A percentile compares a stretch with the other conserved stretches of the same genome.
phyloP scores from a whole-genome alignment of 2,888 invertebrate species.

The Tricholauxania praeusta region DNA sequence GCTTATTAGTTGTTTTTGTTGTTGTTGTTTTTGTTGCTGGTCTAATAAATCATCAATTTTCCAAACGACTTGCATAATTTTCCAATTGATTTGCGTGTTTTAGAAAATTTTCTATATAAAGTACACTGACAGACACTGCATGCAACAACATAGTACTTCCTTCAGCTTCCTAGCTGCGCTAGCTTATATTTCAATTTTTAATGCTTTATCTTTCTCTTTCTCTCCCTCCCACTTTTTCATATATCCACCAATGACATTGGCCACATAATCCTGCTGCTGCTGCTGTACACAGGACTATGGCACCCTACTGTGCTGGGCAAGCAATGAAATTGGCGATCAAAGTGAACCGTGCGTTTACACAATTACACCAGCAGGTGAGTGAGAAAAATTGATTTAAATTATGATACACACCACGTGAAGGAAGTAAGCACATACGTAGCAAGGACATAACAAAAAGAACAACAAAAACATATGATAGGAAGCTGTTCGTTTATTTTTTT shows the following conservation, averaged over 20 bases:
- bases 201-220: constrained; percentile 19
- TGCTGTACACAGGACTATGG: constrained; percentile 74
- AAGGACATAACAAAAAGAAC: neutral
- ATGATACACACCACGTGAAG: constrained; percentile 4
- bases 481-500: too few species aligned
- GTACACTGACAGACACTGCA: too few species aligned
- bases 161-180: neutral
- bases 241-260: constrained; percentile 1
- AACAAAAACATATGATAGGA: too few species aligned
- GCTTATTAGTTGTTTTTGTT: constrained; percentile 19
- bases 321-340: constrained; percentile 79
- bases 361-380: constrained; percentile 79
- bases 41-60: constrained; percentile 49
- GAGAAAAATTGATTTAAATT: constrained; percentile 4
- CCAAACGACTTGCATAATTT: constrained; percentile 59
- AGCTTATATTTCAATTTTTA: constrained; percentile 1
- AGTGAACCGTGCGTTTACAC: constrained; percentile 80
- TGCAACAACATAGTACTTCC: neutral
- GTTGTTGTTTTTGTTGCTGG: constrained; percentile 17
- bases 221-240: neutral
- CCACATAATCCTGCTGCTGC: neutral
- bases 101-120: constrained; percentile 48
- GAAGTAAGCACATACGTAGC: neutral
- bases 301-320: constrained; percentile 80
- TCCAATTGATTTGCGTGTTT: constrained; percentile 64